A percentile compares a stretch with the other conserved stretches of the same genome.
Evolutionary conservation across 2,888 invertebrate genomes (phyloP).

Genomic region (Pandemis corylana): DNA sequence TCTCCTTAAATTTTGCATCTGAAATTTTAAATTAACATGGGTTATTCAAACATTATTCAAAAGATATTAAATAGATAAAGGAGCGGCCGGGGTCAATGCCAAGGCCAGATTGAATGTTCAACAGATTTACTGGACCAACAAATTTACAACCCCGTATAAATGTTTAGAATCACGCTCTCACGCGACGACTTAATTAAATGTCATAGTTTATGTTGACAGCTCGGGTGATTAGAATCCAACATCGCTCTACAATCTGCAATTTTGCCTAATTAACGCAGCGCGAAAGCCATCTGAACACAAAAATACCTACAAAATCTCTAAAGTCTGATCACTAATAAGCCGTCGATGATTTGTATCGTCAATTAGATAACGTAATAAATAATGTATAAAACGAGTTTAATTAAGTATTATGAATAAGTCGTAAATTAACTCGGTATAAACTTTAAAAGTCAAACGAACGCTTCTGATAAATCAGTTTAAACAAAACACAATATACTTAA

Average conservation of each 20-base stretch:
- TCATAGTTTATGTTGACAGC: slow-evolving; percentile 8
- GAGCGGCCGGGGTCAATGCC: slow-evolving; percentile 21
- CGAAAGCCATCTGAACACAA: background rate
- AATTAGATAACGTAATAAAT: slow-evolving; percentile 14
- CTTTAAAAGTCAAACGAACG: slow-evolving; percentile 25
- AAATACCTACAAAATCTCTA: background rate
- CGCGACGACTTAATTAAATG: background rate
- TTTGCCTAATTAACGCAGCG: background rate
- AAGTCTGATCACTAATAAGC: background rate
- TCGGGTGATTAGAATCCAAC: background rate
- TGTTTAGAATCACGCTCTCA: background rate
- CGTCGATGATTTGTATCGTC: slow-evolving; percentile 16
- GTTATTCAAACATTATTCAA: background rate
- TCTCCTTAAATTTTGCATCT: slow-evolving; percentile 62
- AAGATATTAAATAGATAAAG: background rate
- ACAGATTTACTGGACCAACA: slow-evolving; percentile 3
- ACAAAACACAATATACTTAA: slow-evolving; percentile 8
- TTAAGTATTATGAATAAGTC: slow-evolving; percentile 14
- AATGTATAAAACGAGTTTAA: slow-evolving; percentile 11
- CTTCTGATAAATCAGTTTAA: slow-evolving; percentile 19
- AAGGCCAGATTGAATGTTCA: slow-evolving; percentile 11
- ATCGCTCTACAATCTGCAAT: background rate
- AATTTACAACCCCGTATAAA: slow-evolving; percentile 13
- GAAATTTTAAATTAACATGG: slow-evolving; percentile 50
- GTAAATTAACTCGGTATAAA: slow-evolving; percentile 19